These are phyloP conservation scores for Drosophila lacertosa DNA, from an alignment of 1,140 invertebrate species.

Conservation along the genomic window DNA sequence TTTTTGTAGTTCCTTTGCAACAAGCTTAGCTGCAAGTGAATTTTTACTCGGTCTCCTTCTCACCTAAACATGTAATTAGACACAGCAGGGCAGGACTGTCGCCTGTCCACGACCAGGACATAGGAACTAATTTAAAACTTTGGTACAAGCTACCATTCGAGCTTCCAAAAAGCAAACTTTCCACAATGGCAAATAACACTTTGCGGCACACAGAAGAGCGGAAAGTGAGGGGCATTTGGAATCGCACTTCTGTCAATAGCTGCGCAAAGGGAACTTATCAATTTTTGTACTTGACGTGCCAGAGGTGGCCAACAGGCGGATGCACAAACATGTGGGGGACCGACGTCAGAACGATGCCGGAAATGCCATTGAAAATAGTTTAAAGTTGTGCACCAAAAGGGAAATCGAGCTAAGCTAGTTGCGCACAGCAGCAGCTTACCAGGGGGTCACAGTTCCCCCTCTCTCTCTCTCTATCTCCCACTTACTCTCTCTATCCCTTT, in stretches of 20 bases:
- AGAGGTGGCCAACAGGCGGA: conserved; percentile 13
- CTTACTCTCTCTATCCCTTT: background rate
- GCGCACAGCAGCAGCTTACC: conserved; percentile 60
- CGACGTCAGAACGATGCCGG: conserved; percentile 68
- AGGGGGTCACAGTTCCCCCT: background rate
- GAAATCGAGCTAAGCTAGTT: conserved; percentile 80
- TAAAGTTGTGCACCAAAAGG: conserved; percentile 73
- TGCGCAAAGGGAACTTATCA: conserved; percentile 56
- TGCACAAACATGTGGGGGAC: conserved; percentile 62
- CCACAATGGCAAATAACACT: conserved; percentile 8
- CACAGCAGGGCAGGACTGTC: background rate
- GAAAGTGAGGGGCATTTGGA: background rate
- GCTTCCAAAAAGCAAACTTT: background rate
- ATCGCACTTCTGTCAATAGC: conserved; percentile 52
- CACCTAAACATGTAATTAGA: background rate
- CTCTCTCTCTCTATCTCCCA: background rate
- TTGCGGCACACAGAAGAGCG: background rate
- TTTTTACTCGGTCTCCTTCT: background rate
- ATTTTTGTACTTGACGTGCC: conserved; percentile 38
- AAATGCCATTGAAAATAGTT: conserved; percentile 81
- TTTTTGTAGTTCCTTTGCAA: background rate
- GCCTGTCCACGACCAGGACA: background rate
- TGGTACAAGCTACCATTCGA: background rate
- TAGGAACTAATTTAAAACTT: background rate
- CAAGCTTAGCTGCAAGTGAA: background rate